Conservation (phyloP, 1,140 invertebrate genomes). For the Formica exsecta region DNA sequence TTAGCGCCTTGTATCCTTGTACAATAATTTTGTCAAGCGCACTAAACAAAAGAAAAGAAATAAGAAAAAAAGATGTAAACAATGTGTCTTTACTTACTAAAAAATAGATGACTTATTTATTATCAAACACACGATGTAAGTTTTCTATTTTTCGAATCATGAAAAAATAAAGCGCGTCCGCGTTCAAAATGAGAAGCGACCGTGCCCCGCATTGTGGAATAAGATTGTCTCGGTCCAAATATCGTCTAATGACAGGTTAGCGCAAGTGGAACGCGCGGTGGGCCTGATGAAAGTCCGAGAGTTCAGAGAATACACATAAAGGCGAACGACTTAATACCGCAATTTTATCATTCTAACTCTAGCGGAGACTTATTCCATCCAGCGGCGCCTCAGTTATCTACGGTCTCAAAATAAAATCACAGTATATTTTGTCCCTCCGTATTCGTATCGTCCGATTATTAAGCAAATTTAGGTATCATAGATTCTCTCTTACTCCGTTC, state of each 20-base stretch:
- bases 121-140: background rate
- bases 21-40: constrained; percentile 98
- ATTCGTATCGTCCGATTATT: constrained; percentile 66
- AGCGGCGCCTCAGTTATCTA: constrained; percentile 80
- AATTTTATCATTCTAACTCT: constrained; percentile 86
- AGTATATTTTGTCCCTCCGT: constrained; percentile 78
- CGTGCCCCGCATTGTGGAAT: constrained; percentile 76
- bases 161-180: constrained; percentile 54
- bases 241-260: constrained; percentile 86
- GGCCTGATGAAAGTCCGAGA: constrained; percentile 79
- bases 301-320: constrained; percentile 87
- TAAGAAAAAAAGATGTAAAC: background rate
- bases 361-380: constrained; percentile 65
- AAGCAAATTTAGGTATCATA: constrained; percentile 40
- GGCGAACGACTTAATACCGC: constrained; percentile 86
- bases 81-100: background rate
- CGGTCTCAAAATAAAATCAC: constrained; percentile 86
- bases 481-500: constrained; percentile 42
- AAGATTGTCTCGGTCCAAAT: constrained; percentile 84
- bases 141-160: constrained; percentile 35
- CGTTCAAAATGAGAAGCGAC: constrained; percentile 66
- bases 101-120: background rate
- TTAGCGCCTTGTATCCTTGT: constrained; percentile 98
- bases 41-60: constrained; percentile 85
- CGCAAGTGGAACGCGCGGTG: constrained; percentile 67